phyloP scores from a whole-genome alignment of 2,888 invertebrate genomes.

The Rhingia rostrata region DNA sequence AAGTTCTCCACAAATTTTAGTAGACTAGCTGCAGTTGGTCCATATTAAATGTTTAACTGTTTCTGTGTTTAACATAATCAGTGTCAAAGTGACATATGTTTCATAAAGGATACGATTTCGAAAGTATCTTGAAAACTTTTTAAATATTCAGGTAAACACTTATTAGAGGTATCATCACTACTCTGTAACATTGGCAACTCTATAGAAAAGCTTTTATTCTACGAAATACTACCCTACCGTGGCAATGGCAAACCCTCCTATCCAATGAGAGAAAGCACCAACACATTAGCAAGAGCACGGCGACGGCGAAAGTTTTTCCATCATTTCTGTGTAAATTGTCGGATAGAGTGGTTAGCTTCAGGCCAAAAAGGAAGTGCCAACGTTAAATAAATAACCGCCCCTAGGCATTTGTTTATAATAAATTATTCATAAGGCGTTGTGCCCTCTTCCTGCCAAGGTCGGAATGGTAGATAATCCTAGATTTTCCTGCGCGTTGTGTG shows the following conservation, averaged over 20 bases:
- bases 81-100: too few relatives aligned
- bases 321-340: slow-evolving; percentile 59
- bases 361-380: slow-evolving; percentile 9
- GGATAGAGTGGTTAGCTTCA: slow-evolving; percentile 37
- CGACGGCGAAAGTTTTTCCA: slow-evolving; percentile 58
- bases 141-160: background rate
- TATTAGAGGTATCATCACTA: background rate
- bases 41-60: too few relatives aligned
- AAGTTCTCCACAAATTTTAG: too few relatives aligned
- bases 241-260: too few relatives aligned
- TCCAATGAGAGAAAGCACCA: slow-evolving; percentile 9
- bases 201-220: slow-evolving; percentile 43
- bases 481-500: slow-evolving; percentile 28
- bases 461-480: slow-evolving; percentile 12
- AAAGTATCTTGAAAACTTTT: too few relatives aligned
- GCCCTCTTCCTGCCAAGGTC: slow-evolving; percentile 37
- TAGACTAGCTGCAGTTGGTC: too few relatives aligned
- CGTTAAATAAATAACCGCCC: slow-evolving; percentile 31
- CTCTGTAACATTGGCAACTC: slow-evolving; percentile 19
- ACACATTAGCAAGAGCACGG: slow-evolving; percentile 32
- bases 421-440: slow-evolving; percentile 60
- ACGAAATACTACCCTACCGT: background rate
- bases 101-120: too few relatives aligned
- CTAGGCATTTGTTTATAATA: slow-evolving; percentile 55
- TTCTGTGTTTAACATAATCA: too few relatives aligned